Conservation (phyloP, 2,888 invertebrate genomes). For the Noctuana brunneofusca region DNA sequence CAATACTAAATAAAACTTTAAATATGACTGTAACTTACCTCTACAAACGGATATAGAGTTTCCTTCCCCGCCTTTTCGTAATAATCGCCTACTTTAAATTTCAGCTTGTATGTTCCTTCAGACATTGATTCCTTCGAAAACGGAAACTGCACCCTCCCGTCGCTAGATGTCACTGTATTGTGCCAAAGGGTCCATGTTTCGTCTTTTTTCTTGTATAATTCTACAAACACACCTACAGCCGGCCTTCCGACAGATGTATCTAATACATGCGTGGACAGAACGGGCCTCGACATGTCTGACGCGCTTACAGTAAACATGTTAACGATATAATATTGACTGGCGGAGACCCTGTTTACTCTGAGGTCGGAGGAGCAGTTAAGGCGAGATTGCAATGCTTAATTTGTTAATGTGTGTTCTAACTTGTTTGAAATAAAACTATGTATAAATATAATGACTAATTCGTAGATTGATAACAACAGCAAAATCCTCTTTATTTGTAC, state of each 20-base stretch:
- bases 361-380: constrained; percentile 21
- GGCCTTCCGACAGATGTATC: constrained; percentile 88
- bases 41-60: constrained; percentile 90
- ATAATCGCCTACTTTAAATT: constrained; percentile 88
- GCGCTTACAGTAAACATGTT: constrained; percentile 3
- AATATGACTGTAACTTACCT: constrained; percentile 67
- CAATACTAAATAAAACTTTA: too few relatives aligned
- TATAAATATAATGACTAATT: background rate
- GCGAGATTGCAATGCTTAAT: constrained; percentile 17
- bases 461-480: too few relatives aligned
- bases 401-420: background rate
- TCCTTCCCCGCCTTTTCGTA: constrained; percentile 83
- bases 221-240: constrained; percentile 85
- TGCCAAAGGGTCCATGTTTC: constrained; percentile 87
- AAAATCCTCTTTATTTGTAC: too few relatives aligned
- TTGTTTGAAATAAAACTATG: background rate
- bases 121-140: constrained; percentile 83
- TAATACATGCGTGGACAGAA: constrained; percentile 89
- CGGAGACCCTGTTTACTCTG: background rate
- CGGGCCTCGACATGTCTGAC: constrained; percentile 71
- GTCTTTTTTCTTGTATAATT: constrained; percentile 85
- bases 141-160: constrained; percentile 87
- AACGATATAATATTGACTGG: background rate
- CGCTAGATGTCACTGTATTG: constrained; percentile 83
- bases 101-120: constrained; percentile 88